Evolutionary conservation across 2,113 vertebrate genomes (phyloP), one percentile per base, ranked within the genome.

Genomic region (Petroica traversi): DNA sequence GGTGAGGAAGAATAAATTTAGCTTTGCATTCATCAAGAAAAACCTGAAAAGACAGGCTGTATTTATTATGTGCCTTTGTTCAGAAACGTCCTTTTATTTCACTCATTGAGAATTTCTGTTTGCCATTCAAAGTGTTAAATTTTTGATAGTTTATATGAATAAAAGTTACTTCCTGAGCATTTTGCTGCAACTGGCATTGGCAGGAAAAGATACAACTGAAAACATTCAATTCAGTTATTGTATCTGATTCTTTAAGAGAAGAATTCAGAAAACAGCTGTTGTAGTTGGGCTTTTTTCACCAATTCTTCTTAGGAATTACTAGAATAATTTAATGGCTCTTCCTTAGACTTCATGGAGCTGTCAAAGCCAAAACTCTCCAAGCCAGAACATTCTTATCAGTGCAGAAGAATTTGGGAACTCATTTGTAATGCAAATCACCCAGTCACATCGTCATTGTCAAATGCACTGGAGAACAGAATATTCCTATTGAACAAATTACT

Each of bases 401-500:
- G 48, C 38, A 92, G n/a, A 88, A 93, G 82, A 96, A 90, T 93
- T 91, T 63, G 74, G 43, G 67, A 89, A 72, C 80, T 80, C 36
- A 75, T 85, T 95, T 88, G 92, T 95, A 96, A 96, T 92, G 89
- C 80, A 94, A 83, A 95, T 92, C 12, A 2, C 69, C 34, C 66
- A 58, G 77, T 88, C 87, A 93, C 93, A 97, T 81, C 8, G 23
- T 96, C 91, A 96, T 77, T 94, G 87, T 87, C 95, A 95, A 92
- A 94, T 16, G 66, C 79, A 93, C 24, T 55, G 34, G 49, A 86
- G 92, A 97, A 95, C 55, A 95, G 95, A 96, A 94, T 84, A 92
- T 89, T 93, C 68, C 75, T 68, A 34, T 76, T 61, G 84, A 94
- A 95, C 94, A 79, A 77, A 81, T 82, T 93, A 98, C 99, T 99